A percentile compares a stretch with the other conserved stretches of the same genome.
Conservation (phyloP, 2,113 vertebrate species). For the Okapia johnstoni region DNA sequence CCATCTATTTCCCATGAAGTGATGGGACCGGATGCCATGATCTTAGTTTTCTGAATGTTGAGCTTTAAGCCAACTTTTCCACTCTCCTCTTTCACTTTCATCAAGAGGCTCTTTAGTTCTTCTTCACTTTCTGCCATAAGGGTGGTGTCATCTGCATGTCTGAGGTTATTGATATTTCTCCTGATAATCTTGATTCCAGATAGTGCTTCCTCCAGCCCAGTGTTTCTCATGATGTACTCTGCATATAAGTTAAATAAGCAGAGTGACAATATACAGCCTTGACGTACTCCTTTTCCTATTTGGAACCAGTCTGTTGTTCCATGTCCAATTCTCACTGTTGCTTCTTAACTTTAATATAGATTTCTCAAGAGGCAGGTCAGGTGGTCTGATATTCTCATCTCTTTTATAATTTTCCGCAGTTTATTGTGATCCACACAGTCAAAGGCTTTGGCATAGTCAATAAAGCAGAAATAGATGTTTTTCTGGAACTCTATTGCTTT, state of each 20-base stretch:
- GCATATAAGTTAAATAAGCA: not conserved
- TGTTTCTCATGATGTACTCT: not conserved
- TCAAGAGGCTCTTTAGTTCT: not conserved
- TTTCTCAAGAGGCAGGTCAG: not conserved
- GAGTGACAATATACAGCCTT: not conserved
- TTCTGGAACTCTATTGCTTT: too few species aligned
- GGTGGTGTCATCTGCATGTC: not conserved
- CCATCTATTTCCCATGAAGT: not conserved
- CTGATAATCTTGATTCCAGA: fast-evolving
- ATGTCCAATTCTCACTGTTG: not conserved
- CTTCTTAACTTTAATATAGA: not conserved
- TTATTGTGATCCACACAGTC: too few species aligned
- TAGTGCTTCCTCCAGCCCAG: not conserved
- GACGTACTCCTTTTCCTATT: not conserved
- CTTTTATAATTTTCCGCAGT: too few species aligned
- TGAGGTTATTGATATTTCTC: not conserved
- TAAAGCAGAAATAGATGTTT: too few species aligned
- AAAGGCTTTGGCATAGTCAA: too few species aligned
- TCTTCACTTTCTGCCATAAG: not conserved
- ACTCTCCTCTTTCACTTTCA: not conserved
- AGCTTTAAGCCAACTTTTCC: not conserved
- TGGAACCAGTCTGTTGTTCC: too few species aligned
- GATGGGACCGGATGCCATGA: not conserved
- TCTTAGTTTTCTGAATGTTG: not conserved
- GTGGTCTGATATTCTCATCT: too few species aligned